phyloP scores from a whole-genome alignment of 2,113 vertebrate genomes.

The Anolis sagrei region DNA sequence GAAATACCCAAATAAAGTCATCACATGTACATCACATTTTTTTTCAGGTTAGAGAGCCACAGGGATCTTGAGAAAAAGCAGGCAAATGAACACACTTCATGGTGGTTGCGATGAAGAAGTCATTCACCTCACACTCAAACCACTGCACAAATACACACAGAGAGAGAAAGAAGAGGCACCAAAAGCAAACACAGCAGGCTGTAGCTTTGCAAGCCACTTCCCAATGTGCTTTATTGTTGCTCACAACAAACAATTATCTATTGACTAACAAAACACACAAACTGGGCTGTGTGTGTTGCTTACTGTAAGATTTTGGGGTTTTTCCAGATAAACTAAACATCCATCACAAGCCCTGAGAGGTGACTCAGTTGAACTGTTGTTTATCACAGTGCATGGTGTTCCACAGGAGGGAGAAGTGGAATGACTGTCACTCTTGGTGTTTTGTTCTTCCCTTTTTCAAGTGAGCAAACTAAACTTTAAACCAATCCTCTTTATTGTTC shows the following conservation, averaged over 20 bases:
- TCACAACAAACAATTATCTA: neutral
- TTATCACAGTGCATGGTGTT: slow-evolving; percentile 45
- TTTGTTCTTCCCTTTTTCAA: neutral
- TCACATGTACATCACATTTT: too few relatives aligned
- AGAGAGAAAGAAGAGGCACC: neutral
- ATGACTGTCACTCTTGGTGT: slow-evolving; percentile 21
- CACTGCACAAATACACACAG: neutral
- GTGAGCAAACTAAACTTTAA: slow-evolving; percentile 56
- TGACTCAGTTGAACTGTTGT: slow-evolving; percentile 62
- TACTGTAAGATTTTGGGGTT: slow-evolving; percentile 20
- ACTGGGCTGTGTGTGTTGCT: neutral
- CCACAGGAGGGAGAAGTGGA: slow-evolving; percentile 22
- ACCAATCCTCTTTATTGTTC: slow-evolving; percentile 63
- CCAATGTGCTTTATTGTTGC: fast-evolving
- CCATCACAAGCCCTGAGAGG: slow-evolving; percentile 23
- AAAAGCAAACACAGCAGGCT: neutral
- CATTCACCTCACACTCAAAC: neutral
- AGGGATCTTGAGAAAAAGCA: neutral
- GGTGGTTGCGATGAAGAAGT: neutral
- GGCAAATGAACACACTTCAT: neutral
- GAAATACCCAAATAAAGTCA: neutral
- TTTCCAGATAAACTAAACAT: slow-evolving; percentile 34
- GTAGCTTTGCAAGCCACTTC: neutral
- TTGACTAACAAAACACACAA: slow-evolving; percentile 9
- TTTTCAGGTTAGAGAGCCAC: neutral